Percentiles rank a stretch among this genome's conserved stretches.
These are phyloP conservation scores for Antidorcas marsupialis DNA, from an alignment of 2,113 vertebrate species.

Conservation along the genomic window DNA sequence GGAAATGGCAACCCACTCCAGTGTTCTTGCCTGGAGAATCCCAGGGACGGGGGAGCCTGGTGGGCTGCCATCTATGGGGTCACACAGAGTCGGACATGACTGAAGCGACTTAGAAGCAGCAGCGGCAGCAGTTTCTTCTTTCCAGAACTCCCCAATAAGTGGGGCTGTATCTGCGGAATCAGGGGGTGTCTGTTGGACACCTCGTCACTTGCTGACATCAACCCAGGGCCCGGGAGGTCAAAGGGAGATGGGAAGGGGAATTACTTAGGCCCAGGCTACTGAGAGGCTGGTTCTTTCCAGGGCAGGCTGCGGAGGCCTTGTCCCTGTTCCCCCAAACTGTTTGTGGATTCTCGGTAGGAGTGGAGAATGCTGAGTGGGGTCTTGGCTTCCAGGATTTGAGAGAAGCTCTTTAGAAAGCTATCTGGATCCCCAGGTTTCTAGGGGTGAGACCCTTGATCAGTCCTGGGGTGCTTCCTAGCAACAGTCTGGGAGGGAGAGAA, in stretches of 20 bases:
- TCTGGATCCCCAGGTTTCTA: neutral
- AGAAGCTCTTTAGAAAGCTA: conserved; percentile 37
- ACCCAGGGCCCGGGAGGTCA: neutral
- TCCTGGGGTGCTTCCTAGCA: conserved; percentile 68
- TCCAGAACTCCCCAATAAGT: neutral
- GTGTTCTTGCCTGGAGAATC: too few relatives aligned
- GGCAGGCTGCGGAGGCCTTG: neutral
- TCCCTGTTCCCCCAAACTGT: neutral
- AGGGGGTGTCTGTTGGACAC: neutral
- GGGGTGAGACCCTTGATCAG: conserved; percentile 34
- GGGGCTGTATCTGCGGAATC: neutral
- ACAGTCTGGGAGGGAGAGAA: conserved; percentile 38
- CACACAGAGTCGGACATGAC: too few relatives aligned
- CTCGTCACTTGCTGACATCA: neutral
- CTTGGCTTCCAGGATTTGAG: neutral
- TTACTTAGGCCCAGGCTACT: neutral
- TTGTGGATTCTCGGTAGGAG: neutral
- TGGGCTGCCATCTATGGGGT: too few relatives aligned
- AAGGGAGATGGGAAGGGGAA: neutral
- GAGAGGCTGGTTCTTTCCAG: neutral
- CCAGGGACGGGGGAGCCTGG: too few relatives aligned
- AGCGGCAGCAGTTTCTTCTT: neutral
- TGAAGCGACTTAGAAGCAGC: too few relatives aligned
- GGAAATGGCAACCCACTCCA: too few relatives aligned
- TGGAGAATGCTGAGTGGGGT: neutral